phyloP scores from a whole-genome alignment of 2,113 vertebrate species.

The Oceanodroma tethys region DNA sequence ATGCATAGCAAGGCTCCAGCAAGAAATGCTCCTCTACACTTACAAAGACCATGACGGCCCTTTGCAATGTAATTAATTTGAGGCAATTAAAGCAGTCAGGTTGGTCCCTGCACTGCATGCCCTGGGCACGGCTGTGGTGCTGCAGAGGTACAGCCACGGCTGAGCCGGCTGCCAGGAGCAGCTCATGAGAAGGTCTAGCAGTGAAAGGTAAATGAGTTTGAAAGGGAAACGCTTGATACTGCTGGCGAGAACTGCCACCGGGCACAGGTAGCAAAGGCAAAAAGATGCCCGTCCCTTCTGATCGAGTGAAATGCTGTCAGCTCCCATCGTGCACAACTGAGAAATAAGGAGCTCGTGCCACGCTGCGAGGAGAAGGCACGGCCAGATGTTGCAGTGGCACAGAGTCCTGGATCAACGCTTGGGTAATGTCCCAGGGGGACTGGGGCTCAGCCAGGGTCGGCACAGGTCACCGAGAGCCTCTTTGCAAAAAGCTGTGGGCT shows the following conservation, averaged over 20 bases:
- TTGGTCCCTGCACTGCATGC: neutral
- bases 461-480: neutral
- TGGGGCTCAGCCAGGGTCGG: neutral
- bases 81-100: neutral
- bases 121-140: neutral
- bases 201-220: neutral
- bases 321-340: fast-evolving
- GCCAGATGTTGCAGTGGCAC: neutral
- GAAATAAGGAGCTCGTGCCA: neutral
- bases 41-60: fast-evolving
- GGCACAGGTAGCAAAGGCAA: neutral
- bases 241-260: neutral
- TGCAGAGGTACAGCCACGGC: neutral
- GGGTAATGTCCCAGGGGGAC: neutral
- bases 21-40: neutral
- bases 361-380: neutral
- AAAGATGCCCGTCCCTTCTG: neutral
- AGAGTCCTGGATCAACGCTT: neutral
- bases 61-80: neutral
- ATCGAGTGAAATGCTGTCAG: neutral
- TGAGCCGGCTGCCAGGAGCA: neutral
- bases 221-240: neutral
- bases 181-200: neutral
- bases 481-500: neutral
- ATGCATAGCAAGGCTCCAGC: neutral